Evolutionary conservation across 35 echinoderm and acorn worm species (phyloP).

Genomic region (Amphiura filiformis): DNA sequence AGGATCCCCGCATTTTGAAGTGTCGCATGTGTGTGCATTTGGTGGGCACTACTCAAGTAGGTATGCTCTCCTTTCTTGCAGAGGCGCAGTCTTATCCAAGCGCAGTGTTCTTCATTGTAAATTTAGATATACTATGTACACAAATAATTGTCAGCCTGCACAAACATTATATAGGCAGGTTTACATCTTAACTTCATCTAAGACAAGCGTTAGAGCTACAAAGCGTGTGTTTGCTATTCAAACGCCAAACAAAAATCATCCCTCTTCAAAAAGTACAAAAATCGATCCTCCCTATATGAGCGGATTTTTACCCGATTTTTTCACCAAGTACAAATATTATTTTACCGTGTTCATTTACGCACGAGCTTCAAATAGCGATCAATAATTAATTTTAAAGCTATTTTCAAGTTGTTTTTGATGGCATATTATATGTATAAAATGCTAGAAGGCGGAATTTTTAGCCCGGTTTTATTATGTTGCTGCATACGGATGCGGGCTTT

Average conservation of each 20-base stretch:
- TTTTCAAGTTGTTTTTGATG: conserved; percentile 4
- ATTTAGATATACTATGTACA: neutral
- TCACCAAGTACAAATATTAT: conserved; percentile 4
- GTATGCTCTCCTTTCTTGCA: neutral
- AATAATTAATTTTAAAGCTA: conserved; percentile 6
- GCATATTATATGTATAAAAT: neutral
- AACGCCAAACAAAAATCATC: neutral
- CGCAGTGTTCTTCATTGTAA: neutral
- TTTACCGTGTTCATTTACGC: neutral
- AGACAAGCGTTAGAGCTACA: neutral
- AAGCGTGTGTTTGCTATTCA: neutral
- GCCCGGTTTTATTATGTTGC: neutral
- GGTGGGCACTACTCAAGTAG: neutral
- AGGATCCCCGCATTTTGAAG: neutral
- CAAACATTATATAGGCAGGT: neutral
- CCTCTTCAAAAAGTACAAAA: neutral
- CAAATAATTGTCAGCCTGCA: neutral
- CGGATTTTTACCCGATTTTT: neutral
- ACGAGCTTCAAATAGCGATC: neutral
- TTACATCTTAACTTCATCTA: neutral
- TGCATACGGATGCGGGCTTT: no score
- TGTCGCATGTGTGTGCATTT: neutral
- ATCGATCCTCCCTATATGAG: neutral
- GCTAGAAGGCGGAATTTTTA: neutral
- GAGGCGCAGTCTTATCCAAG: neutral